Evolutionary conservation across 2,888 invertebrate genomes (phyloP).

Genomic region (Ochropleura plecta): DNA sequence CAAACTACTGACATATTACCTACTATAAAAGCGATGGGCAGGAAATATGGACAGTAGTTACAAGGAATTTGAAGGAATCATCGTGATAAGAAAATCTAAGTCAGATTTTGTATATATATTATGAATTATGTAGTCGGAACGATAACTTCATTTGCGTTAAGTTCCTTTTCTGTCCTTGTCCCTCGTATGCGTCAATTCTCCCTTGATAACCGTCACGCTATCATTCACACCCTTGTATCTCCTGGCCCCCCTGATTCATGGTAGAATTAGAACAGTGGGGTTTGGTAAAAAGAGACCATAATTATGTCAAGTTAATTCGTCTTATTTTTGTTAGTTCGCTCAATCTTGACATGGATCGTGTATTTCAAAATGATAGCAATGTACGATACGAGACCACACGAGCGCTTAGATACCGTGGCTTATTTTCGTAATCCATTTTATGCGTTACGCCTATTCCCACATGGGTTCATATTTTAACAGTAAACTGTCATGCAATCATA

Average conservation of each 20-base stretch:
- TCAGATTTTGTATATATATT: not conserved
- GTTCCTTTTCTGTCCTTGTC: not conserved
- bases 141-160: not conserved
- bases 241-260: not conserved
- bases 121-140: not conserved
- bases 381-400: conserved; percentile 24
- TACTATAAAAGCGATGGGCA: conserved; percentile 6
- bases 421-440: conserved; percentile 65
- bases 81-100: not conserved
- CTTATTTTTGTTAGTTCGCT: conserved; percentile 10
- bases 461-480: conserved; percentile 75
- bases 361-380: conserved; percentile 45
- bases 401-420: conserved; percentile 29
- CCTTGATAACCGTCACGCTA: conserved; percentile 1
- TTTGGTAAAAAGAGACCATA: not conserved
- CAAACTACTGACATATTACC: not conserved
- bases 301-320: conserved; percentile 3
- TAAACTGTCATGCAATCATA: conserved; percentile 82
- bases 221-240: not conserved
- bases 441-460: conserved; percentile 76
- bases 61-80: not conserved
- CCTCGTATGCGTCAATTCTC: not conserved
- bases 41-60: conserved; percentile 12
- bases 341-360: conserved; percentile 33
- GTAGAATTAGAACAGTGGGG: not conserved